A percentile compares a stretch with the other conserved stretches of the same genome.
Conservation (phyloP, 2,888 invertebrate species). For the Limnephilus rhombicus region DNA sequence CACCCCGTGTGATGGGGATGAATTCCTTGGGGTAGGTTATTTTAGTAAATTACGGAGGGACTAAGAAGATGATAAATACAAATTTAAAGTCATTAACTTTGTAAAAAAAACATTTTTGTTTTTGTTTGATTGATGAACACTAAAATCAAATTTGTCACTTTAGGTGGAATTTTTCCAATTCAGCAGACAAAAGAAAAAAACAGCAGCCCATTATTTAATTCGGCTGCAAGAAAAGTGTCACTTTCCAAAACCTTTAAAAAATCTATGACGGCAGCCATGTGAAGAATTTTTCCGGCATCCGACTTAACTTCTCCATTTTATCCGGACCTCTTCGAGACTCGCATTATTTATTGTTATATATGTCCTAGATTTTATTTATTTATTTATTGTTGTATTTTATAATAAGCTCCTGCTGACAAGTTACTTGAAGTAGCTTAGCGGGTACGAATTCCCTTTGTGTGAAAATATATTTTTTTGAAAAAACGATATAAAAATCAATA, state of each 20-base stretch:
- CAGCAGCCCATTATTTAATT: neutral
- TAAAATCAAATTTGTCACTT: too few species aligned
- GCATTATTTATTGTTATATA: neutral
- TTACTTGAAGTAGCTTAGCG: too few species aligned
- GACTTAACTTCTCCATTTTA: neutral
- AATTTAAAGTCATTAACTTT: neutral
- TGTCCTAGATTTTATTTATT: neutral
- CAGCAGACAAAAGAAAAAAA: too few species aligned
- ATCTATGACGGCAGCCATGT: too few species aligned
- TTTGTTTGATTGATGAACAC: neutral
- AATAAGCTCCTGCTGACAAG: too few species aligned
- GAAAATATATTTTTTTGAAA: too few species aligned
- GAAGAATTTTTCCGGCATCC: neutral
- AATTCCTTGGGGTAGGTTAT: slow-evolving; percentile 83
- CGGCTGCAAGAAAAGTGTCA: neutral
- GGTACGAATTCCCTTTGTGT: too few species aligned
- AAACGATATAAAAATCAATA: too few species aligned
- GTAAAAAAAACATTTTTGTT: neutral
- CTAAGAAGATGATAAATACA: neutral
- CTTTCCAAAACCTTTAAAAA: neutral
- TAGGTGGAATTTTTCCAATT: too few species aligned
- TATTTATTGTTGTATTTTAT: too few species aligned
- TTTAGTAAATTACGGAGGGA: neutral
- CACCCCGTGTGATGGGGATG: slow-evolving; percentile 91
- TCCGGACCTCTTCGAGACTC: too few species aligned